phyloP scores from a whole-genome alignment of 2,888 invertebrate species.

The Diloba caeruleocephala region DNA sequence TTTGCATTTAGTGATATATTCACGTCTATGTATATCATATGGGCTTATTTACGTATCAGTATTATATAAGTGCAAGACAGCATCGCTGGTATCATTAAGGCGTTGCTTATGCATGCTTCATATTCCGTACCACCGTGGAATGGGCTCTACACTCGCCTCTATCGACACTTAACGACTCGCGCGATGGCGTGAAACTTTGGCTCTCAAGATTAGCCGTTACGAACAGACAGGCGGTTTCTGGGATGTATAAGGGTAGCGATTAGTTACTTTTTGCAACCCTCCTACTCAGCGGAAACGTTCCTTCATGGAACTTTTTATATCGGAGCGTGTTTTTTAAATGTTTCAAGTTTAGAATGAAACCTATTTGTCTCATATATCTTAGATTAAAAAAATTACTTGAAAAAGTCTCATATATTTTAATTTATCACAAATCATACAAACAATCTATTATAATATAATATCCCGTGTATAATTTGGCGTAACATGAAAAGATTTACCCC shows the following conservation, averaged over 20 bases:
- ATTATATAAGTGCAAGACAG: conserved; percentile 19
- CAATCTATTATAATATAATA: too few species aligned
- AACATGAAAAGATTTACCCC: too few species aligned
- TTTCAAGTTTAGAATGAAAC: background rate
- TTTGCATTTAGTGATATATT: too few species aligned
- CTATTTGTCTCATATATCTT: conserved; percentile 12
- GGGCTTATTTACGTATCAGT: background rate
- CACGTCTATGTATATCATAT: background rate
- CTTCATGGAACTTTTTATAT: conserved; percentile 34
- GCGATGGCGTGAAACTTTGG: conserved; percentile 30
- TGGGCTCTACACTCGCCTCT: conserved; percentile 3
- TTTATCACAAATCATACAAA: too few species aligned
- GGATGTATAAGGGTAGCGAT: conserved; percentile 41
- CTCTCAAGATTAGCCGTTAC: conserved; percentile 49
- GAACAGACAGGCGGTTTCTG: conserved; percentile 41
- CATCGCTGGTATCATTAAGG: conserved; percentile 23
- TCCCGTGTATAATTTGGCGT: too few species aligned
- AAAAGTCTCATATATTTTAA: too few species aligned
- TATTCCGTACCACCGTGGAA: conserved; percentile 20
- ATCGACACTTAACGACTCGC: conserved; percentile 36
- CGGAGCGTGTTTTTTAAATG: conserved; percentile 20
- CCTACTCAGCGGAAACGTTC: conserved; percentile 32
- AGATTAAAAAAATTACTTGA: too few species aligned
- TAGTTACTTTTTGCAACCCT: conserved; percentile 42
- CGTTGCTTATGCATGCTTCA: conserved; percentile 30